phyloP scores from a whole-genome alignment of 1,140 invertebrate genomes.

The Tetramorium simillimum region DNA sequence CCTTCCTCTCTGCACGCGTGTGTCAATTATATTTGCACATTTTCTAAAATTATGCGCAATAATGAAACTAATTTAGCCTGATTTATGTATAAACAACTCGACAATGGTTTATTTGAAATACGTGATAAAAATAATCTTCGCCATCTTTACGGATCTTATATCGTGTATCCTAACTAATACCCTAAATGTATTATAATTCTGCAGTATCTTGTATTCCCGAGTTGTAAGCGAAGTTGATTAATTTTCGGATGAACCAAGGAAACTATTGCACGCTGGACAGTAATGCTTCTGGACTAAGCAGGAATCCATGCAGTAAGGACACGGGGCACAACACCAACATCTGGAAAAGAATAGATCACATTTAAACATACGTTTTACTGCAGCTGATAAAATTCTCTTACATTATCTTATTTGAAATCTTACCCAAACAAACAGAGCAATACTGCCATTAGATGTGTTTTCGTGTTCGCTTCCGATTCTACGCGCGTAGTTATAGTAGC shows the following conservation, averaged over 20 bases:
- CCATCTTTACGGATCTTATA: neutral
- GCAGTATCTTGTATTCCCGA: neutral
- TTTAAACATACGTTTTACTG: slow-evolving; percentile 23
- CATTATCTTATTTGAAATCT: neutral
- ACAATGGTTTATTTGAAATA: too few relatives aligned
- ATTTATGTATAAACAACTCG: too few relatives aligned
- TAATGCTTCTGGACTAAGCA: slow-evolving; percentile 88
- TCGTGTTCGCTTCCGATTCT: slow-evolving; percentile 85
- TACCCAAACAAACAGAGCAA: slow-evolving; percentile 87
- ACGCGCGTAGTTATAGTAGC: slow-evolving; percentile 84
- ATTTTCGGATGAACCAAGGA: slow-evolving; percentile 86
- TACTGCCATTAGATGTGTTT: slow-evolving; percentile 88
- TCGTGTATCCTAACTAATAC: neutral
- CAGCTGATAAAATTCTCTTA: neutral
- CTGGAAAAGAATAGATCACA: slow-evolving; percentile 78
- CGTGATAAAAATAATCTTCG: too few relatives aligned
- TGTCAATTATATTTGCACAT: too few relatives aligned
- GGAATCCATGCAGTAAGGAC: slow-evolving; percentile 89
- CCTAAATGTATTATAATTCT: neutral
- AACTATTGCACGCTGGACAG: slow-evolving; percentile 88
- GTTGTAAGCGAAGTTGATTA: slow-evolving; percentile 54
- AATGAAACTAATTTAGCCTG: too few relatives aligned
- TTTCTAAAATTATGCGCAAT: too few relatives aligned
- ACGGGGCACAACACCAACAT: slow-evolving; percentile 87
- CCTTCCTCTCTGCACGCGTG: too few relatives aligned